A percentile compares a stretch with the other conserved stretches of the same genome.
Conservation (phyloP, 2,888 invertebrate genomes). For the Orchesella flavescens region DNA sequence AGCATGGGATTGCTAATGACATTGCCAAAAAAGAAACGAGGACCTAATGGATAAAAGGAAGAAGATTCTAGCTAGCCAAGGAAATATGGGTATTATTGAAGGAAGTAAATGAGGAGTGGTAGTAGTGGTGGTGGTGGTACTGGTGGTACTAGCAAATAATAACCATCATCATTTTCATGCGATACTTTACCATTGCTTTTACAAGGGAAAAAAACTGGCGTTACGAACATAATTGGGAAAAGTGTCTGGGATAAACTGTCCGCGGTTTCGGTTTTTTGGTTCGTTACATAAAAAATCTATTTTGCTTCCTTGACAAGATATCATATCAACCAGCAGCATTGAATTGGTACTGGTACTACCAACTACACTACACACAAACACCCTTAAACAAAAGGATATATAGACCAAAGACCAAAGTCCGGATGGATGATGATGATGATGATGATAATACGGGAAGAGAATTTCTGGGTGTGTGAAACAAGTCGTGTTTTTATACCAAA, state of each 20-base stretch:
- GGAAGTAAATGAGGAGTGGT: too few relatives aligned
- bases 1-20: slow-evolving; percentile 52
- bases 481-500: slow-evolving; percentile 30
- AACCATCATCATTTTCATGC: slow-evolving; percentile 1
- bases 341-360: too few relatives aligned
- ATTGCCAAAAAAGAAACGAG: slow-evolving; percentile 23
- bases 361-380: too few relatives aligned
- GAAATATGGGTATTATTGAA: slow-evolving; percentile 42
- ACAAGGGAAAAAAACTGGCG: not conserved
- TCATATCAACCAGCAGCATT: not conserved
- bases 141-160: not conserved
- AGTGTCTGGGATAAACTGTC: slow-evolving; percentile 37
- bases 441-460: too few relatives aligned
- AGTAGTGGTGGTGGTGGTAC: too few relatives aligned
- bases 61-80: not conserved
- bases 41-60: slow-evolving; percentile 47
- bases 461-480: slow-evolving; percentile 22
- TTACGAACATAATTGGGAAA: slow-evolving; percentile 27
- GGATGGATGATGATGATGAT: too few relatives aligned
- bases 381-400: too few relatives aligned
- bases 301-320: slow-evolving; percentile 3
- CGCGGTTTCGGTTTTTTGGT: slow-evolving; percentile 28
- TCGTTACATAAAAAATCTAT: slow-evolving; percentile 9
- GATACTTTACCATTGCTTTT: not conserved
- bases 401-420: too few relatives aligned